Evolutionary conservation across 2,888 invertebrate species (phyloP), one percentile per base, ranked within the genome.

Genomic region (Drosophila demipolita): DNA sequence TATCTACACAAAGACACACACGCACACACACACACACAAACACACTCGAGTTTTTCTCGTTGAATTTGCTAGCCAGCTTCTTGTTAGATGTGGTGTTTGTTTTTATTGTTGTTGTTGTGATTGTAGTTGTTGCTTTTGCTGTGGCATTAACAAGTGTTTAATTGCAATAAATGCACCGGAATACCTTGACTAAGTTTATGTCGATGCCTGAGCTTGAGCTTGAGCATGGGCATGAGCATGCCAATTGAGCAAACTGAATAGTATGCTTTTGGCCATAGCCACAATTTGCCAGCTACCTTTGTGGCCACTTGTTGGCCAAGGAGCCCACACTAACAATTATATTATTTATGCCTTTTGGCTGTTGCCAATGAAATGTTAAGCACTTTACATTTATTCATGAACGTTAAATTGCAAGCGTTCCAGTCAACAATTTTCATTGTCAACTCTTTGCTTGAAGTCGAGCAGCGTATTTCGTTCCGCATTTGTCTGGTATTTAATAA

Each of bases 111-210:
- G 60, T 86, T 53, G 17, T 17, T 36, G 8, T 35, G 12, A 29
- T 15, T 40, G 26, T 32, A 65, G 69, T 69, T 69, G 72, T 65
- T 87, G 53, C 70, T 73, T 77, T 74, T 74, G 65, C 63, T 78
- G 73, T 81, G 75, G 77, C 87, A 81, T 86, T 82, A 86, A 78
- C 89, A 90, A 88, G 88, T 83, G 87, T 87, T 90, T 87, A 87
- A 87, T 87, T 87, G 87, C 87, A 86, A 86, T 88, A 88, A 90
- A 90, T 87, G 90, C 90, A 87, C 89, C 82, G 77, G 87, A 83
- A 80, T 69, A 83, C 87, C 87, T 87, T 87, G 86, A 84, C 70
- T 65, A 60, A 63, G 75, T 66, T 67, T 57, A 57, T 63, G 70
- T 65, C 70, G 23, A 66, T 65, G 77, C 63, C 69, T 83, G 82